Percentiles rank a stretch among this genome's conserved stretches.
These are phyloP conservation scores for Sciurus carolinensis DNA, from an alignment of 2,797 vertebrate genomes.

Conservation along the genomic window DNA sequence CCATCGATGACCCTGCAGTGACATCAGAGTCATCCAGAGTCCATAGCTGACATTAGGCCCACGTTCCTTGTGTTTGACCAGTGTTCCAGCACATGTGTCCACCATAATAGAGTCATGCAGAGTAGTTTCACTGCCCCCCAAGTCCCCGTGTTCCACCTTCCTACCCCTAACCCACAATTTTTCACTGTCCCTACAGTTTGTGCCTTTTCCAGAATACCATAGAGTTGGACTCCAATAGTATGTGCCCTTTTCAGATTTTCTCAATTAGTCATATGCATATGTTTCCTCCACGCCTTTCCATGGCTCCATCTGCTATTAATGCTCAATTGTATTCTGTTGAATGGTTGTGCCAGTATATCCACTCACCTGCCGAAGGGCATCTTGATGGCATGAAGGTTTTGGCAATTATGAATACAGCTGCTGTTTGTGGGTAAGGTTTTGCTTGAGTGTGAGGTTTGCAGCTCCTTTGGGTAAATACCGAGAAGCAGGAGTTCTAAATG, in stretches of 20 bases:
- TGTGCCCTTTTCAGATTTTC: neutral
- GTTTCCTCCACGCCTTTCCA: neutral
- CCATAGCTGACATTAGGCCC: neutral
- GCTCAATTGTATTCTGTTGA: neutral
- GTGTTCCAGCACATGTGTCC: neutral
- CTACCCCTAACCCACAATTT: no score
- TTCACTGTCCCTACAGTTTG: neutral
- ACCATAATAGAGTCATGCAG: no score
- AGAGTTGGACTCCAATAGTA: neutral
- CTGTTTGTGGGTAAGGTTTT: neutral
- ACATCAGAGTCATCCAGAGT: neutral
- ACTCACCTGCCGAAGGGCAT: neutral
- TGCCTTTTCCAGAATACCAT: neutral
- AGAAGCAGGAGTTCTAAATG: neutral
- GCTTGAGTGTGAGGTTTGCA: neutral
- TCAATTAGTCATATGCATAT: neutral
- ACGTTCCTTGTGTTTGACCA: neutral
- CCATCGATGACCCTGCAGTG: accelerated
- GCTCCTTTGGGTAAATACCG: neutral
- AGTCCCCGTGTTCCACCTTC: neutral
- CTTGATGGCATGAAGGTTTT: neutral
- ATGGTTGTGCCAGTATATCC: neutral
- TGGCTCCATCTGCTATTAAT: neutral
- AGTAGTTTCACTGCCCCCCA: neutral
- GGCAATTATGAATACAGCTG: neutral